A percentile compares a stretch with the other conserved stretches of the same genome.
These are phyloP conservation scores for Pollicipes pollicipes DNA, from an alignment of 1,140 invertebrate species.

Conservation along the genomic window DNA sequence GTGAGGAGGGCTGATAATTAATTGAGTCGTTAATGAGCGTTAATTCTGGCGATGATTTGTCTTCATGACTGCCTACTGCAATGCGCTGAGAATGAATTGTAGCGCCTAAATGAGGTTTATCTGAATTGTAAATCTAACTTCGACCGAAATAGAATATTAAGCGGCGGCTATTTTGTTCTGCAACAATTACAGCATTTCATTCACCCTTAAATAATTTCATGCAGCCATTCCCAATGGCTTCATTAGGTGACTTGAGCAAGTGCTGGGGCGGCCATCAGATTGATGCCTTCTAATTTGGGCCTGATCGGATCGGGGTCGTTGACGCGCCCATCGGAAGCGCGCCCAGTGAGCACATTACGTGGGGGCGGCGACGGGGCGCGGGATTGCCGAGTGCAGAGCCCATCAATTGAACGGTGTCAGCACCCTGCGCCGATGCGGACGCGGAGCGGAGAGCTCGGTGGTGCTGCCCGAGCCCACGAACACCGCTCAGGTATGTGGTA, in stretches of 20 bases:
- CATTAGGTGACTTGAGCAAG: not conserved
- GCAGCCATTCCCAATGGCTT: not conserved
- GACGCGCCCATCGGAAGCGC: too few species aligned
- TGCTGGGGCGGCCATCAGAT: not conserved
- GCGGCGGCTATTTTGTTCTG: not conserved
- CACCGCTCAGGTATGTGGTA: too few species aligned
- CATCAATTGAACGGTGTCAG: too few species aligned
- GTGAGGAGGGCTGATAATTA: not conserved
- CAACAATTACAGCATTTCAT: not conserved
- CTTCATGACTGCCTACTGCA: not conserved
- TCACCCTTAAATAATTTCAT: not conserved
- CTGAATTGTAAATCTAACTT: not conserved
- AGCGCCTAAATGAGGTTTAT: not conserved
- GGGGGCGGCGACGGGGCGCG: too few species aligned
- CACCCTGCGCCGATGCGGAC: too few species aligned
- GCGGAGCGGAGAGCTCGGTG: too few species aligned
- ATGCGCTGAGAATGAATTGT: not conserved
- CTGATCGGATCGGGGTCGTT: too few species aligned
- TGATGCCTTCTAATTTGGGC: not conserved
- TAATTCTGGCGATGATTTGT: not conserved
- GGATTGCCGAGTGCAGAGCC: too few species aligned
- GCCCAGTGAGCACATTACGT: too few species aligned
- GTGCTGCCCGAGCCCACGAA: too few species aligned
- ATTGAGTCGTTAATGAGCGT: not conserved
- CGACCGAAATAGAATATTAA: not conserved